Evolutionary conservation across 2,888 invertebrate species (phyloP), one percentile per base, ranked within the genome.

Genomic region (Apamea epomidion): DNA sequence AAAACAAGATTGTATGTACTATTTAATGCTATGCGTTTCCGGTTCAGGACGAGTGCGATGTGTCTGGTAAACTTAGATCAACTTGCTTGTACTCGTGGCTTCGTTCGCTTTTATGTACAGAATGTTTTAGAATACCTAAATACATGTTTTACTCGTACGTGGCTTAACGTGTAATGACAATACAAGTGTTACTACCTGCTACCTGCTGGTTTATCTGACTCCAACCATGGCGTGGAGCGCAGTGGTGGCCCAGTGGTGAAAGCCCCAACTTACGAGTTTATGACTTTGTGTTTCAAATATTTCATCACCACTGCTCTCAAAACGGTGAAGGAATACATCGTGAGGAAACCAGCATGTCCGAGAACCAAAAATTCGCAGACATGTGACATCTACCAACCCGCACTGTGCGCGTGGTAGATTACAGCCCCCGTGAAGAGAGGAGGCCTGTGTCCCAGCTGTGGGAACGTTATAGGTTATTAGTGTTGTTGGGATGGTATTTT

Each of bases 1-100:
- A 68, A 83, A 74, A 80, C 85, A 65, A 72, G 83, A 77, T 80
- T 83, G 70, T 76, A 76, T 83, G 70, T 76, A 76, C 73, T 86
- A 76, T 80, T 85, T 86, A 86, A 86, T 86, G 86, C 51, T 37
- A 76, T 72, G 54, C 67, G 32, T 83, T 86, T 86, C 86, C 85
- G 77, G 70, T 83, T 29, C 65, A 75, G 77, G 77, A 77, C 62
- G 74, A 70, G 51, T 67, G 82, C 62, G 32, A 81, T 78, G 74
- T 62, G 68, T 70, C 82, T 80, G 73, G 42, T 76, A 68, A 76
- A 75, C 64, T 70, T 74, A 68, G 72, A 62, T 76, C 32, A 14
- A 75, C 82, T 82, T 69, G 42, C 14, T 60, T 58, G 48, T 67
- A 72, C 48, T 58, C 67, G n/a, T 37, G 45, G 16, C 21, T 77